Evolutionary conservation across 92 coral and sea anemone genomes (phyloP), one percentile per base, ranked within the genome.

Genomic region (Phymanthus crucifer): DNA sequence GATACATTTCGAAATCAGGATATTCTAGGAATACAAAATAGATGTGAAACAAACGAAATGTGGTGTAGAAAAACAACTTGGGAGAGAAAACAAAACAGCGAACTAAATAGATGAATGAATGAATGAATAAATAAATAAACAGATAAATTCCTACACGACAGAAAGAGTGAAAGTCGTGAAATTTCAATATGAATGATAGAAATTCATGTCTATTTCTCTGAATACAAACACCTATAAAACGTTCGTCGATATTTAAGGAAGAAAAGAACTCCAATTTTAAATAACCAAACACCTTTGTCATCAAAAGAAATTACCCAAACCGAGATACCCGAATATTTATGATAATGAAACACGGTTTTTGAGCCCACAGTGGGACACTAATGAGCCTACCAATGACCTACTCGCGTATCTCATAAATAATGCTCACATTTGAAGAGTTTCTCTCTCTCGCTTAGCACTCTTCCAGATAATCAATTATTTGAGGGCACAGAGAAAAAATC

Each of bases 321-420:
- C 64, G 27, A 54, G 27, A 54, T 21, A 54, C 10, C 7, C 10
- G 10, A 7, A 54, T 54, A 0, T 21, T 21, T 7, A 4, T 19
- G 64, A 54, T 21, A 8, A 54, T 50, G 57, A 45, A 45, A 17
- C 18, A 18, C 27, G 64, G 6, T 4, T 21, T 54, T 54, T 54
- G 64, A 24, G 6, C 27, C 71, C 80, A 21, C 71, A 2, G 80
- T 76, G 80, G 80, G 80, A 58, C 58, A 35, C 70, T 56, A 76
- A 76, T 54, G 29, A 58, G 26, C 32, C 71, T 35, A 33, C 80
- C 80, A 76, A 76, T 76, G 71, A 76, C 33, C 33, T 31, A 3
- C 32, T 1, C 6, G 24, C 27, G 16, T 76, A 33, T 76, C 68
- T 17, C 40, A 76, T 76, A 16, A 76, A 76, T 76, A 76, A 56